phyloP scores from a whole-genome alignment of 2,888 invertebrate species.

The Drosophila helvetica region DNA sequence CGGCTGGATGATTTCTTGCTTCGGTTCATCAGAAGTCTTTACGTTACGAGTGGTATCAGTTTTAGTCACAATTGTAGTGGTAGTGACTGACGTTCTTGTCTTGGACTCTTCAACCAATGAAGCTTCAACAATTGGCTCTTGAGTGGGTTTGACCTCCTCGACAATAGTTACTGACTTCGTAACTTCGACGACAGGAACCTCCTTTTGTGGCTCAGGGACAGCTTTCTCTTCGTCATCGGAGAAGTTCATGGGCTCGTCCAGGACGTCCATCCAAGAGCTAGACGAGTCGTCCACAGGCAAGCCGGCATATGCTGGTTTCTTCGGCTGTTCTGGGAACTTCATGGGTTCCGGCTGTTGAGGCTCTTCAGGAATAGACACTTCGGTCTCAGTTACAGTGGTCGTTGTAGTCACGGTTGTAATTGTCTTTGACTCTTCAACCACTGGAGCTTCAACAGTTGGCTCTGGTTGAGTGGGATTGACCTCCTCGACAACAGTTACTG shows the following conservation, averaged over 20 bases:
- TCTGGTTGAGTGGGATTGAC: neutral
- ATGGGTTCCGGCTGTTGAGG: too few species aligned
- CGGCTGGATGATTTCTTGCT: neutral
- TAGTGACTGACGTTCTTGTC: constrained; percentile 11
- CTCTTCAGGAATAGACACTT: neutral
- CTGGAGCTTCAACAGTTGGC: neutral
- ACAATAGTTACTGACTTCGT: too few species aligned
- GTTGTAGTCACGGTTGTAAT: constrained; percentile 26
- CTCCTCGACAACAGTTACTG: constrained; percentile 3
- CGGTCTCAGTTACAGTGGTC: constrained; percentile 24
- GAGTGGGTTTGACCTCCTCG: too few species aligned
- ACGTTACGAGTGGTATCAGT: neutral
- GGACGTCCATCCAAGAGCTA: too few species aligned
- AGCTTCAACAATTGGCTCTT: constrained; percentile 41
- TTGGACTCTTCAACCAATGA: constrained; percentile 72
- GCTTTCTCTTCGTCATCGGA: too few species aligned
- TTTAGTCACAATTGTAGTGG: neutral
- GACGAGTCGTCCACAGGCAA: too few species aligned
- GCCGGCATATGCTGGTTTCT: too few species aligned
- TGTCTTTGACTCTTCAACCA: constrained; percentile 8
- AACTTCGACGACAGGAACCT: too few species aligned
- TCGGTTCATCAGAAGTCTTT: neutral
- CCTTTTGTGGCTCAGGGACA: too few species aligned
- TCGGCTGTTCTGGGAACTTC: too few species aligned
- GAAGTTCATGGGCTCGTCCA: too few species aligned